These are phyloP conservation scores for Tylochromis polylepis DNA, from an alignment of 2,113 vertebrate genomes.

Conservation along the genomic window DNA sequence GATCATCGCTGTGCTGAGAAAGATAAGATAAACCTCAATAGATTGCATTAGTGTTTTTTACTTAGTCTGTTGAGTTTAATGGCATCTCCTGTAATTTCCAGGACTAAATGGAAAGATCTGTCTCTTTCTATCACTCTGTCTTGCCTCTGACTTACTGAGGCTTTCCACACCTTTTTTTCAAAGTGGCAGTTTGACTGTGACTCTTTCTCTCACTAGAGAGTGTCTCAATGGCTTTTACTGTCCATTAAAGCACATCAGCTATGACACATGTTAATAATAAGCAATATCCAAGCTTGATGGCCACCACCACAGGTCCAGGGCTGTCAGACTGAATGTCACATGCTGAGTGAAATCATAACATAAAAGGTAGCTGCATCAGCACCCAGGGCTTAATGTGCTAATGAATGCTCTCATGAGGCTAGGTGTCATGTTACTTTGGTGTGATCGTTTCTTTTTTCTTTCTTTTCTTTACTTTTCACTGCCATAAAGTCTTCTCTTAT, in stretches of 20 bases:
- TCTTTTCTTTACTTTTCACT: background rate
- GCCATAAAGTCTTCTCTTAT: background rate
- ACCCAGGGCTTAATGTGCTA: background rate
- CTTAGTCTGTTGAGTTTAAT: background rate
- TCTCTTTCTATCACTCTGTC: background rate
- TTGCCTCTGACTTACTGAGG: conserved; percentile 1
- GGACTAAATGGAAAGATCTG: background rate
- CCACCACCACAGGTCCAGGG: conserved; percentile 7
- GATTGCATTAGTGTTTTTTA: conserved; percentile 10
- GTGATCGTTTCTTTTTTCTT: background rate
- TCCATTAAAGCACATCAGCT: conserved; percentile 61
- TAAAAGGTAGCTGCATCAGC: conserved; percentile 10
- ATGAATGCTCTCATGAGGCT: conserved; percentile 13
- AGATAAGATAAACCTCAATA: conserved; percentile 5
- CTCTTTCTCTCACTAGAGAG: conserved; percentile 27
- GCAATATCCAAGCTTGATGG: conserved; percentile 40
- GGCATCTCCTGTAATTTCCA: background rate
- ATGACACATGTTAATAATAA: conserved; percentile 50
- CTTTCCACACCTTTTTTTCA: background rate
- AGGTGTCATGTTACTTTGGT: background rate
- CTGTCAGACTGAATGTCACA: conserved; percentile 11
- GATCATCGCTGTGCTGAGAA: background rate
- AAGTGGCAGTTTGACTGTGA: conserved; percentile 9
- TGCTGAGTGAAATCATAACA: conserved; percentile 14
- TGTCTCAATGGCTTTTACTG: conserved; percentile 45